Conservation (phyloP, 2,113 vertebrate genomes). For the Scophthalmus maximus region DNA sequence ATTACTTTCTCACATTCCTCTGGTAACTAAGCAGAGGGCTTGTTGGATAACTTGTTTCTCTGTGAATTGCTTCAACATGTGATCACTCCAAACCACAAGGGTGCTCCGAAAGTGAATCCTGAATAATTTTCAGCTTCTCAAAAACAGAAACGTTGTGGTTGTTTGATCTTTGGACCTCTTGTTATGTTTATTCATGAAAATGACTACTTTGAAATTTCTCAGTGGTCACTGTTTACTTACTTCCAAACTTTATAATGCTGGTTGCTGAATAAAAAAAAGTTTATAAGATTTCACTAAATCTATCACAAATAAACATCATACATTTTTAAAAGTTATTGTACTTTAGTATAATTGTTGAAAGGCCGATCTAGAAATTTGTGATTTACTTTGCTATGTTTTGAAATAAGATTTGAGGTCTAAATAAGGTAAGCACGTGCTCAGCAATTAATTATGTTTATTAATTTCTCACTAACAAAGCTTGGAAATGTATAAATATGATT, state of each 20-base stretch:
- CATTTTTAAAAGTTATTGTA: neutral
- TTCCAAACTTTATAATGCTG: slow-evolving; percentile 36
- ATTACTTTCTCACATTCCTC: slow-evolving; percentile 45
- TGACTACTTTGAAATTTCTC: slow-evolving; percentile 38
- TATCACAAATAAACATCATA: neutral
- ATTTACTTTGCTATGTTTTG: no score
- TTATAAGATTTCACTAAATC: slow-evolving; percentile 14
- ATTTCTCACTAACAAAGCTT: no score
- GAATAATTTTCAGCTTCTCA: slow-evolving; percentile 47
- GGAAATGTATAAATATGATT: no score
- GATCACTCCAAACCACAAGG: slow-evolving; percentile 47
- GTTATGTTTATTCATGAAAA: slow-evolving; percentile 71
- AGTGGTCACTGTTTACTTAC: slow-evolving; percentile 21
- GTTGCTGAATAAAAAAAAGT: slow-evolving; percentile 22
- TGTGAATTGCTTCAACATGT: slow-evolving; percentile 59
- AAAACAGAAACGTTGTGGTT: slow-evolving; percentile 57
- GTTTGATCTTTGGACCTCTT: slow-evolving; percentile 62
- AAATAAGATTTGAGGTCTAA: no score
- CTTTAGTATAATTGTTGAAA: no score
- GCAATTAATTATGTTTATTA: no score
- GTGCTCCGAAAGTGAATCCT: slow-evolving; percentile 38
- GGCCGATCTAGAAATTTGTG: no score
- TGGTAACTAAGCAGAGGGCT: slow-evolving; percentile 41
- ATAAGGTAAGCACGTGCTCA: no score
- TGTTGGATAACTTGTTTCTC: slow-evolving; percentile 31